These are phyloP conservation scores for Eupleurogrammus muticus DNA, from an alignment of 2,797 vertebrate species.

Conservation along the genomic window DNA sequence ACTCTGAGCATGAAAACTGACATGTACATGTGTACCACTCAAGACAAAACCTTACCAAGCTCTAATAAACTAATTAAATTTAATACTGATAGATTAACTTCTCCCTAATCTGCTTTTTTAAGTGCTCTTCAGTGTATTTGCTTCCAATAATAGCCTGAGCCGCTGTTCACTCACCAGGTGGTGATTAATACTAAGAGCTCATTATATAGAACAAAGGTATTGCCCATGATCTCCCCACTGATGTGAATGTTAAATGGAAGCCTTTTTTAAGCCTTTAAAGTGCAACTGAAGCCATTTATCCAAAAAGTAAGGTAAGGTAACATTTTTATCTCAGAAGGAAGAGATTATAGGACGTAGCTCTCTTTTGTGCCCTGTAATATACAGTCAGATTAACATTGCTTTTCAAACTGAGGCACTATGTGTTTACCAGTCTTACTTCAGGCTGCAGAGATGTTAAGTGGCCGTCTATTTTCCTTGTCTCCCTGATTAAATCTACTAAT, in stretches of 20 bases:
- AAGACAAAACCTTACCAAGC: constrained; percentile 2
- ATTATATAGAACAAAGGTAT: constrained; percentile 54
- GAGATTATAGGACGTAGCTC: constrained; percentile 2
- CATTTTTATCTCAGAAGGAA: constrained; percentile 2
- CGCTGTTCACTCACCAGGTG: constrained; percentile 41
- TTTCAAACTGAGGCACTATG: constrained; percentile 27
- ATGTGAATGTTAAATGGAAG: constrained; percentile 41
- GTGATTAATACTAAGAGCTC: constrained; percentile 46
- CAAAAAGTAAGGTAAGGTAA: not conserved
- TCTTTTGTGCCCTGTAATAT: constrained; percentile 10
- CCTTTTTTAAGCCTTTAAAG: constrained; percentile 23
- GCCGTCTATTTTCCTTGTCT: constrained; percentile 39
- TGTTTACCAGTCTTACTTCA: constrained; percentile 38
- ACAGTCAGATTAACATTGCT: constrained; percentile 2
- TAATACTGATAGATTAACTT: constrained; percentile 29
- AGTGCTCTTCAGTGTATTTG: constrained; percentile 14
- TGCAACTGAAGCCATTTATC: constrained; percentile 2
- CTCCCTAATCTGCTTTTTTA: not conserved
- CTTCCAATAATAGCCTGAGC: constrained; percentile 55
- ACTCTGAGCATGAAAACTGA: not conserved
- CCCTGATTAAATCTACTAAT: constrained; percentile 71
- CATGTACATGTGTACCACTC: constrained; percentile 13
- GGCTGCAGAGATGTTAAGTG: constrained; percentile 42
- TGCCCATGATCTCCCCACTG: constrained; percentile 24
- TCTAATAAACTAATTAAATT: constrained; percentile 17